Base-by-base conservation (phyloP, 2,888 invertebrate genomes). In the Cantharis rustica region DNA sequence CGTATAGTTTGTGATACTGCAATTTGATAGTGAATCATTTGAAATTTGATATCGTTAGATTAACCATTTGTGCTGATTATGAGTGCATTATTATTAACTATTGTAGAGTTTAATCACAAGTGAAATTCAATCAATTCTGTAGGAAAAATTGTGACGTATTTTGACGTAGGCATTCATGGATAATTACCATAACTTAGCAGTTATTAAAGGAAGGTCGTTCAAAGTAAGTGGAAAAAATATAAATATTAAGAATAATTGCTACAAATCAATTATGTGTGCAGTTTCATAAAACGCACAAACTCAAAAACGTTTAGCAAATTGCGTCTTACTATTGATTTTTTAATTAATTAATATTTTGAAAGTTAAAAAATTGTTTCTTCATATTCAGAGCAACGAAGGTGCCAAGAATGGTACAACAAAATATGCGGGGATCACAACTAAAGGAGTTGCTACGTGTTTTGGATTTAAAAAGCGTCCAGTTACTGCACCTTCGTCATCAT, bases 371-470 rank as follows among this genome's bases (percentile, higher is more conserved):
- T n/a, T 47, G n/a, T 1, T 47, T 47, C n/a, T n/a, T 47, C 47
- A n/a, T 47, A 47, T 47, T 47, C 47, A 47, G 47, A 47, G 47
- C n/a, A 47, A 47, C n/a, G 47, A 47, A 47, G n/a, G 47, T n/a
- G n/a, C 7, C 20, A 66, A 66, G n/a, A 66, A 66, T 20, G 17
- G 90, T 90, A 86, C 92, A 90, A 84, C 89, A 90, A 80, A 89
- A 47, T 69, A 61, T 61, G 10, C 27, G 10, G 64, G 26, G 90
- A 84, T 77, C 80, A 87, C 76, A 90, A 91, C 91, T 77, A 91
- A 93, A 80, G 95, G 95, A 71, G 93, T 95, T 79, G 93, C 95
- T 75, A 95, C 94, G 86, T 95, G 95, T 64, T 96, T 96, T 87
- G 96, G 96, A 69, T 96, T 96, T 89, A 93, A 93, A 64, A 93